Evolutionary conservation across 2,113 vertebrate species (phyloP), one percentile per base, ranked within the genome.

Genomic region (Nansenia antarctica): DNA sequence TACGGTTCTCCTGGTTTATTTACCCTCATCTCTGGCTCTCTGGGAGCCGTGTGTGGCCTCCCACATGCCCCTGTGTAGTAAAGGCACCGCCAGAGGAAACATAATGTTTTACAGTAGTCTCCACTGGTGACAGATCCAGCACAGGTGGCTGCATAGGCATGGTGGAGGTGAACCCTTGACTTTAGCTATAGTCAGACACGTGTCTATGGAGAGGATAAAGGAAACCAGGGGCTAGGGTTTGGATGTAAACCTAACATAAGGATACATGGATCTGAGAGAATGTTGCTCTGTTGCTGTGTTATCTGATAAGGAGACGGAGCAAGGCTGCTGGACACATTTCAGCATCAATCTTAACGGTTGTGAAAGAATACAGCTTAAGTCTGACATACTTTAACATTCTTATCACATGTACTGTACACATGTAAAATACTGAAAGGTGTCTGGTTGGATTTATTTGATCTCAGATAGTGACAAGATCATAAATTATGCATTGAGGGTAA

Each of bases 41-140:
- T 87, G 73, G 14, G 82, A 92, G 82, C 90, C 85, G 93, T 93
- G 93, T 93, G 95, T 94, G 94, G 94, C 89, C 94, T 82, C 61
- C 58, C 31, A 74, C 31, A 58, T 71, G 82, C 74, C 76, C 84
- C 81, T 72, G 81, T 88, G 86, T 89, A 93, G 91, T 92, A 93
- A 94, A 93, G 86, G 85, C 87, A 66, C 49, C 59, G 80, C 80
- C 88, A 88, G 86, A 92, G 90, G 88, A 93, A 94, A 87, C 82
- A 83, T 89, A 92, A 89, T 83, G 80, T 91, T 91, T 89, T 80
- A 89, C 84, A 87, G 78, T 82, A 74, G 71, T 75, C 80, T 73
- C 69, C 62, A 0, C 77, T 77, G 86, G 76, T 86, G 86, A 88
- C 82, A 86, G 84, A 88, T 87, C 77, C 82, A 73, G 65, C 69